Conservation (phyloP, 2,113 vertebrate genomes). For the Carassius carassius region DNA sequence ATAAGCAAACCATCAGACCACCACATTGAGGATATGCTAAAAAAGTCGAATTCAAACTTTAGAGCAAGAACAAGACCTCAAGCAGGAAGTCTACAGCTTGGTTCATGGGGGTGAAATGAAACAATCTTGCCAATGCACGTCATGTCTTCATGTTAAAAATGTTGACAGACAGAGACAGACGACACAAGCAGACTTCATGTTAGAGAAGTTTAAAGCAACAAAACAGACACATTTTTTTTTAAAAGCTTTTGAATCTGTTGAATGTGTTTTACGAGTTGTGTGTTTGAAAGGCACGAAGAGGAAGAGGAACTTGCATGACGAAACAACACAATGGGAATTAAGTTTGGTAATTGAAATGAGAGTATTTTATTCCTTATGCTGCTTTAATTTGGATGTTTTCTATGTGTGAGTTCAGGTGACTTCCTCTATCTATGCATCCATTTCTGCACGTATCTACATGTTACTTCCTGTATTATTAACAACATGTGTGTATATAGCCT, state of each 20-base stretch:
- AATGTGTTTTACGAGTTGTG: background rate
- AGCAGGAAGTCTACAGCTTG: background rate
- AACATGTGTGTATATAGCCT: background rate
- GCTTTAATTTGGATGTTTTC: background rate
- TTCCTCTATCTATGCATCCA: conserved; percentile 27
- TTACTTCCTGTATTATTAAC: background rate
- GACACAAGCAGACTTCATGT: background rate
- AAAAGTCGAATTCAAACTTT: background rate
- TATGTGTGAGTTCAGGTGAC: conserved; percentile 26
- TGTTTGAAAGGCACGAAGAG: background rate
- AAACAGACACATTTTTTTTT: too few relatives aligned
- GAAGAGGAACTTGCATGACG: conserved; percentile 3
- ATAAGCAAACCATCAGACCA: conserved; percentile 1
- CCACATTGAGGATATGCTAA: background rate
- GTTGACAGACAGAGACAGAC: background rate
- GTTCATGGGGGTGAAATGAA: background rate
- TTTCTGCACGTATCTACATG: conserved; percentile 12
- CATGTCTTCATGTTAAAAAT: background rate
- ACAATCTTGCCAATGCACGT: background rate
- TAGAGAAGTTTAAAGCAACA: background rate
- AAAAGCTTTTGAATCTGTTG: background rate
- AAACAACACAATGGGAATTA: conserved; percentile 5
- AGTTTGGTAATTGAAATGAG: background rate
- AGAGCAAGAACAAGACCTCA: conserved; percentile 5
- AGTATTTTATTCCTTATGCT: conserved; percentile 12